A percentile compares a stretch with the other conserved stretches of the same genome.
Conservation (phyloP, 2,797 vertebrate genomes). For the Dermochelys coriacea region DNA sequence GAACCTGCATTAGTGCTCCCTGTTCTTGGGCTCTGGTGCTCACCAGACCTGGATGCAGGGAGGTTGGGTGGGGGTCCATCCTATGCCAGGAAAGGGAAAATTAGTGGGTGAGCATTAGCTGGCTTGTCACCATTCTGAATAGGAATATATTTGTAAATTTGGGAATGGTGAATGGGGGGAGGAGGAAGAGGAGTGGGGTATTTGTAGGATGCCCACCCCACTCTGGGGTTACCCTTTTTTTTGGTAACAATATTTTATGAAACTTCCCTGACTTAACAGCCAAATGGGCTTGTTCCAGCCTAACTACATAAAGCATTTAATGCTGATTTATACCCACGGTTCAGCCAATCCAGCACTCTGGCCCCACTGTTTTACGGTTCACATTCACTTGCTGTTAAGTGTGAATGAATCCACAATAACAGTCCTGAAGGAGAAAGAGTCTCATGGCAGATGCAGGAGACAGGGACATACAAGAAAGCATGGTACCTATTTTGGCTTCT, state of each 20-base stretch:
- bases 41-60: not conserved
- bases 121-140: not conserved
- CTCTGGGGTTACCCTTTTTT: not conserved
- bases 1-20: not conserved
- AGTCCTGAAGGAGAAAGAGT: not conserved
- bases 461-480: not conserved
- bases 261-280: not conserved
- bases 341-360: not conserved
- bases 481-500: not conserved
- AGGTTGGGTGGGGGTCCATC: not conserved
- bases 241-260: not conserved
- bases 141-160: not conserved
- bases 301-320: not conserved
- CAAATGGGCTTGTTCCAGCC: slow-evolving; percentile 7
- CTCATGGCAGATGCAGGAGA: not conserved
- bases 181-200: too few relatives aligned
- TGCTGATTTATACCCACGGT: not conserved
- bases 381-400: not conserved
- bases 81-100: not conserved
- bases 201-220: not conserved
- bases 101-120: not conserved
- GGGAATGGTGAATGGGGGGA: not conserved
- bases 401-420: not conserved
- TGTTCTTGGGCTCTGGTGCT: accelerated
- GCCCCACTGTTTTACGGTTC: not conserved